Evolutionary conservation across 2,113 vertebrate genomes (phyloP), one percentile per base, ranked within the genome.

Genomic region (Bos javanicus): DNA sequence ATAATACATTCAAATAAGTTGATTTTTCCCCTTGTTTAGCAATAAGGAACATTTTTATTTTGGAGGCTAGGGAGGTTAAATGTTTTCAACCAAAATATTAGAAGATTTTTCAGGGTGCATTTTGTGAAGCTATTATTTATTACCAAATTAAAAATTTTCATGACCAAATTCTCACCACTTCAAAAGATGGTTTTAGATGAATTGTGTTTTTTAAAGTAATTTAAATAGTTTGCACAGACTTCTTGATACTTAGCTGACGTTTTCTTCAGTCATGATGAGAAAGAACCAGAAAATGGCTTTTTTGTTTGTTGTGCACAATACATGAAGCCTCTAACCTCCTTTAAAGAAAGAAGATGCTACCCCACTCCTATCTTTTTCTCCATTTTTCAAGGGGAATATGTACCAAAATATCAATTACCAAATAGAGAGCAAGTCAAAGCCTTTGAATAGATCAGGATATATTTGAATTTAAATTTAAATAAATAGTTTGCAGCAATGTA

Each of bases 21-120:
- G 33, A 39, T 26, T 56, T n/a, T 50, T 11, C 30, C 3, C 43
- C 28, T 10, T 94, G 33, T 74, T 97, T 57, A 56, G 12, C 62
- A 97, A 87, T 62, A 96, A 96, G 83, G 13, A 67, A 80, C 21
- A 36, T 86, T 91, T 92, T 71, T 33, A 80, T 67, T 83, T 57
- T 36, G 19, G 71, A 15, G 36, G 5, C 1, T 76, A 81, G 26
- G 60, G 28, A 50, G 6, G 11, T 93, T 78, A 80, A 43, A 81
- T 87, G 23, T 94, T 89, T 97, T 78, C 28, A 25, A 56, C 14
- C 30, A 28, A 86, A 96, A 48, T 67, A 56, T 36, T 94, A 95
- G 43, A 81, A 54, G 7, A 54, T 36, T 95, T 97, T 92, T 87
- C 23, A 67, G 5, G 48, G 71, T 30, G 10, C 2, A 80, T 56